These are phyloP conservation scores for Emys orbicularis DNA, from an alignment of 2,797 vertebrate species.

Conservation along the genomic window DNA sequence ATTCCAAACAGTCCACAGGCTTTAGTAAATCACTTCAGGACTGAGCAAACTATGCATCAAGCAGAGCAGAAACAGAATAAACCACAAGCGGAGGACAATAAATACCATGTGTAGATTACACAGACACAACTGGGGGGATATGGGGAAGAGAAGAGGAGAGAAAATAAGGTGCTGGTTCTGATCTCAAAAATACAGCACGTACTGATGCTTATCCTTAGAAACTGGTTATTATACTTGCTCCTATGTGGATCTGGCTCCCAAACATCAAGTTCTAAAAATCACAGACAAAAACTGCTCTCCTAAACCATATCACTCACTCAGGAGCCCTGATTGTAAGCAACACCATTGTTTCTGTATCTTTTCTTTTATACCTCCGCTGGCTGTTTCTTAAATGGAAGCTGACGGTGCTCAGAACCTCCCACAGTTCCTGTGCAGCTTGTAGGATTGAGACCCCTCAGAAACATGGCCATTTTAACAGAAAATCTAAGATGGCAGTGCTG, in stretches of 20 bases:
- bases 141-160: background rate
- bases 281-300: background rate
- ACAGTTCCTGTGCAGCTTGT: background rate
- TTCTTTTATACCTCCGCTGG: background rate
- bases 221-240: background rate
- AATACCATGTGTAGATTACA: constrained; percentile 25
- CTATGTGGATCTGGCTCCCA: background rate
- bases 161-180: background rate
- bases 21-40: constrained; percentile 71
- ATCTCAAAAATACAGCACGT: background rate
- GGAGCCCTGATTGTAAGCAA: background rate
- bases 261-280: background rate
- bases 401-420: background rate
- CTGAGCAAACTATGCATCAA: constrained; percentile 54
- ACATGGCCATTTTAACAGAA: background rate
- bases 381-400: constrained; percentile 1
- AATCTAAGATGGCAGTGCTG: background rate
- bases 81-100: background rate
- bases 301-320: background rate
- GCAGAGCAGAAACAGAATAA: constrained; percentile 42
- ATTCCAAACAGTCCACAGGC: constrained; percentile 63
- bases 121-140: background rate
- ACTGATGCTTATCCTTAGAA: background rate
- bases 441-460: background rate
- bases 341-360: background rate